phyloP scores from a whole-genome alignment of 2,888 invertebrate species.

The Dynastes maya region DNA sequence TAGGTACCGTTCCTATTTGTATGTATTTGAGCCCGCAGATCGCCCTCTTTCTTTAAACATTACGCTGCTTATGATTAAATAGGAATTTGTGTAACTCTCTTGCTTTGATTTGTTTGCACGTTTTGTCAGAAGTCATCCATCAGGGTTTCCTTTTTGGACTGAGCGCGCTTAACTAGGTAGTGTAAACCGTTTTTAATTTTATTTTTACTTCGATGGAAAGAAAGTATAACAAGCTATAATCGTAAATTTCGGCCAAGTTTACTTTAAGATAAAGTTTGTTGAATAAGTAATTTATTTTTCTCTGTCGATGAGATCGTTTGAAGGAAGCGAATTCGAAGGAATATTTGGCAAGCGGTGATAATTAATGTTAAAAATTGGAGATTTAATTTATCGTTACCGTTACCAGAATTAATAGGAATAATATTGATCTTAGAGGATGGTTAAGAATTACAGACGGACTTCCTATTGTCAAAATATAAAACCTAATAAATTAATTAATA shows the following conservation, averaged over 20 bases:
- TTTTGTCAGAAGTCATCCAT: slow-evolving; percentile 36
- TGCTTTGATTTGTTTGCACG: slow-evolving; percentile 14
- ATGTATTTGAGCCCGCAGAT: background rate
- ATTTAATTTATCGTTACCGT: background rate
- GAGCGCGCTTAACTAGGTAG: background rate
- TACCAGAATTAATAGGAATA: background rate
- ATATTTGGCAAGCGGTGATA: slow-evolving; percentile 22
- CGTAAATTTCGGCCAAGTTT: slow-evolving; percentile 19
- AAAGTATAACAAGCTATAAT: slow-evolving; percentile 22
- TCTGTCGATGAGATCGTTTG: slow-evolving; percentile 22
- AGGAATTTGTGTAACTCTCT: slow-evolving; percentile 25
- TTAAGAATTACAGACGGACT: background rate
- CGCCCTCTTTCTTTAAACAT: slow-evolving; percentile 24
- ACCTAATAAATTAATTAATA: too few relatives aligned
- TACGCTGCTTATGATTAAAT: slow-evolving; percentile 22
- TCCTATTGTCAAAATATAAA: background rate
- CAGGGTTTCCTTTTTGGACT: slow-evolving; percentile 16
- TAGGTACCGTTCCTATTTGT: background rate
- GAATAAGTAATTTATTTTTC: slow-evolving; percentile 9
- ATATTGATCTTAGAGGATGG: too few relatives aligned
- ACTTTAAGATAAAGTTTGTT: slow-evolving; percentile 17
- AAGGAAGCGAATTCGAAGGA: background rate
- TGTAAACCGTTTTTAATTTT: slow-evolving; percentile 24
- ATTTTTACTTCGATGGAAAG: background rate
- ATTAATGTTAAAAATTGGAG: background rate